phyloP scores from a whole-genome alignment of 1,140 invertebrate genomes.

The Tyrophagus putrescentiae region DNA sequence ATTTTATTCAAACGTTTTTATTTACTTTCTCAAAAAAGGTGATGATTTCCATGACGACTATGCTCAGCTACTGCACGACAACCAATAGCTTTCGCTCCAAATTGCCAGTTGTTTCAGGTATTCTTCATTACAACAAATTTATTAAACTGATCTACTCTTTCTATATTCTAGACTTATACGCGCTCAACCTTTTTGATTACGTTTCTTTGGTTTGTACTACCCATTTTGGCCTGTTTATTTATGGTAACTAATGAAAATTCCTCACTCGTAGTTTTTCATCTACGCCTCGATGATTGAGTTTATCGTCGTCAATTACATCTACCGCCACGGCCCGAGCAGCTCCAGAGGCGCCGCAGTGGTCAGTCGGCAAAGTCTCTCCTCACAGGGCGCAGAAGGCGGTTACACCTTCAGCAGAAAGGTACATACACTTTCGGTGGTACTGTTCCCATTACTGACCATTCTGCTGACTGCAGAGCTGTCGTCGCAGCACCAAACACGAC shows the following conservation, averaged over 20 bases:
- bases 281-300: conserved; percentile 83
- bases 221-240: too few relatives aligned
- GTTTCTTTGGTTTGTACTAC: conserved; percentile 88
- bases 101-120: conserved; percentile 74
- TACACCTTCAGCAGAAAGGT: neutral
- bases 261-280: conserved; percentile 92
- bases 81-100: conserved; percentile 42
- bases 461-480: neutral
- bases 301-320: conserved; percentile 84
- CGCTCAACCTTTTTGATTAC: conserved; percentile 92
- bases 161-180: conserved; percentile 80
- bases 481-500: neutral
- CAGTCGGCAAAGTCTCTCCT: conserved; percentile 1
- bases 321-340: conserved; percentile 37
- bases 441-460: neutral
- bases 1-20: too few relatives aligned
- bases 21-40: too few relatives aligned
- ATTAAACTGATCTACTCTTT: too few relatives aligned
- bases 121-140: too few relatives aligned
- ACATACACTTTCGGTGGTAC: neutral
- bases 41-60: conserved; percentile 64
- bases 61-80: conserved; percentile 94
- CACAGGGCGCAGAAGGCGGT: neutral
- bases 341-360: conserved; percentile 2
- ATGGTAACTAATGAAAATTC: too few relatives aligned